phyloP scores from a whole-genome alignment of 2,797 vertebrate species.

The Megaceryle alcyon region DNA sequence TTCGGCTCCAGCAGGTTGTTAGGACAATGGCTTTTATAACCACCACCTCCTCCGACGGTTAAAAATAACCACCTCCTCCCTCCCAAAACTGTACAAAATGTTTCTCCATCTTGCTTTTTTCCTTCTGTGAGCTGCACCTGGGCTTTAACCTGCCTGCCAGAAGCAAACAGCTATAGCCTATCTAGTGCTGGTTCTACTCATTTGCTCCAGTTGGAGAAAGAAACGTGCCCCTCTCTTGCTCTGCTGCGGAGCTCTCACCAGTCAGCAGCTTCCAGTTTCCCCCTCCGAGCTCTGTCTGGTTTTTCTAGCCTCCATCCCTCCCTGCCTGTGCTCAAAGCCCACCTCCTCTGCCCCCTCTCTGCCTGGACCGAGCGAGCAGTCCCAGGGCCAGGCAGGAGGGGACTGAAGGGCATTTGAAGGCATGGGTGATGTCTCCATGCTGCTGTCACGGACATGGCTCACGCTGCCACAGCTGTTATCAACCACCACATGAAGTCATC shows the following conservation, averaged over 20 bases:
- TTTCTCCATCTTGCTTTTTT: background rate
- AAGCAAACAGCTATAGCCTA: background rate
- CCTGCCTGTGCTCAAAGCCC: background rate
- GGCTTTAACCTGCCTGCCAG: background rate
- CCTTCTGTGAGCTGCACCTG: background rate
- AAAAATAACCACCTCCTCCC: constrained; percentile 21
- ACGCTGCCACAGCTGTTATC: rapidly evolving
- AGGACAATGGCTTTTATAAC: constrained; percentile 13
- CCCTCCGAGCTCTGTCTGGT: rapidly evolving
- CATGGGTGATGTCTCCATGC: rapidly evolving
- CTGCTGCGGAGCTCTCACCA: background rate
- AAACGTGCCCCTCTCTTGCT: background rate
- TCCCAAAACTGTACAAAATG: background rate
- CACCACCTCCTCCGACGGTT: background rate
- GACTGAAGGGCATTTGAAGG: rapidly evolving
- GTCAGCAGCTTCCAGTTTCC: background rate
- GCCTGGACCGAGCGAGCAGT: background rate
- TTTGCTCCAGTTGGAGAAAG: background rate
- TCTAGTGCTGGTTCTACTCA: background rate
- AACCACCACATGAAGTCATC: background rate
- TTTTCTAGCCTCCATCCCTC: background rate
- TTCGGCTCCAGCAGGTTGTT: background rate
- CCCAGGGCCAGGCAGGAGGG: background rate
- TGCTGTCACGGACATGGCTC: background rate
- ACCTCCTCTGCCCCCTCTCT: background rate